Evolutionary conservation across 2,888 invertebrate species (phyloP).

Genomic region (Calameuta filiformis): DNA sequence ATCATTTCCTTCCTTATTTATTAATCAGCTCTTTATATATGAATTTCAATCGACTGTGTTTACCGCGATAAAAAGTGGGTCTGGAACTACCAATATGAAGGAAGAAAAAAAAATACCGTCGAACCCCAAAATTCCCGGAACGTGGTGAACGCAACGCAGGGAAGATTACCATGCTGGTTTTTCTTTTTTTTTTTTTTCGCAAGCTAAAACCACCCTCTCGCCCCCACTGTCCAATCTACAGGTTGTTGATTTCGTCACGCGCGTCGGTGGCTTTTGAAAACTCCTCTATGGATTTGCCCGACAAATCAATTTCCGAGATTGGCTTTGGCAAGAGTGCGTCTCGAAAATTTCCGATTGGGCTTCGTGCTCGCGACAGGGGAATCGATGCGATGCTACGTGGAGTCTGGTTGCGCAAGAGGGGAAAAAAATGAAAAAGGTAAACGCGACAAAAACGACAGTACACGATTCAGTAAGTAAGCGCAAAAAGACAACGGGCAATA

Average conservation of each 20-base stretch:
- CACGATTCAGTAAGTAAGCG: not conserved
- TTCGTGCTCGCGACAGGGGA: not conserved
- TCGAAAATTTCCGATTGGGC: not conserved
- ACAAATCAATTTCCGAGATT: not conserved
- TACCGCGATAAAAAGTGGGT: not conserved
- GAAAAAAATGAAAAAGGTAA: constrained; percentile 3
- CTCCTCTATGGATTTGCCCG: constrained; percentile 6
- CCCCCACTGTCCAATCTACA: not conserved
- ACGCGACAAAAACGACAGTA: not conserved
- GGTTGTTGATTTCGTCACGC: not conserved
- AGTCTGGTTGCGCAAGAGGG: not conserved
- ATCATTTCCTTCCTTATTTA: not conserved
- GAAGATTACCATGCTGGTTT: not conserved
- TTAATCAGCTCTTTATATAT: not conserved
- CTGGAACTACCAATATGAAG: not conserved
- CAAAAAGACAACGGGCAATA: not conserved
- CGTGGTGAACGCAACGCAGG: not conserved
- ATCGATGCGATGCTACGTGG: not conserved
- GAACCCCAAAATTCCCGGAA: not conserved
- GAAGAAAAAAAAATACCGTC: not conserved
- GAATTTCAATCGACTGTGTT: not conserved
- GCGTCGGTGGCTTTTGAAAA: not conserved
- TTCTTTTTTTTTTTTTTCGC: not conserved
- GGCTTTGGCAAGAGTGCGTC: not conserved
- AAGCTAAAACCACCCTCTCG: not conserved